Evolutionary conservation across 2,888 invertebrate species (phyloP).

Genomic region (Hirtodrosophila duncani): DNA sequence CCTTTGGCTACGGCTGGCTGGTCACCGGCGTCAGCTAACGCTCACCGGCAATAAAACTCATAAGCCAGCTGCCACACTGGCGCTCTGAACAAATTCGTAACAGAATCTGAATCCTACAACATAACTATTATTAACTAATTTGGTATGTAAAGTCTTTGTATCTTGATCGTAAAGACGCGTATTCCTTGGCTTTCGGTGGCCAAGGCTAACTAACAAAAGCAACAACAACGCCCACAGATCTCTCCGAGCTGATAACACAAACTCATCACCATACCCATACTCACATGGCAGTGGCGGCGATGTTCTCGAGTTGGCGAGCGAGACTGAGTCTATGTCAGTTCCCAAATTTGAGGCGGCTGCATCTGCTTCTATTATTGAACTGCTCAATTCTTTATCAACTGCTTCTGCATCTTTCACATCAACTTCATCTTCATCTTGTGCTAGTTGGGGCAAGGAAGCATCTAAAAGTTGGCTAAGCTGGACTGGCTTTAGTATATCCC

Average conservation of each 20-base stretch:
- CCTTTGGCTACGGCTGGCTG: conserved; percentile 31
- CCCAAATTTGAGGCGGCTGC: conserved; percentile 28
- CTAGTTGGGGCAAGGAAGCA: conserved; percentile 51
- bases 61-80: conserved; percentile 55
- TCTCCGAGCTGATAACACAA: conserved; percentile 32
- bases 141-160: conserved; percentile 71
- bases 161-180: conserved; percentile 36
- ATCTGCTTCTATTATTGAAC: too few relatives aligned
- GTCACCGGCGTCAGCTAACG: conserved; percentile 36
- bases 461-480: conserved; percentile 68
- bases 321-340: too few relatives aligned
- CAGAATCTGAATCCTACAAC: conserved; percentile 51
- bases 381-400: conserved; percentile 9
- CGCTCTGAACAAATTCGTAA: conserved; percentile 50
- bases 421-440: conserved; percentile 9
- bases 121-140: conserved; percentile 70
- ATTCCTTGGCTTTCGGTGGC: conserved; percentile 37
- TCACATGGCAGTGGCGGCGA: conserved; percentile 3
- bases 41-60: conserved; percentile 58
- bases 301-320: conserved; percentile 1
- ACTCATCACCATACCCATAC: conserved; percentile 16
- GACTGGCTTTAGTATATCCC: conserved; percentile 28
- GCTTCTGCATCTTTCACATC: conserved; percentile 20
- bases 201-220: conserved; percentile 55
- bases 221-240: conserved; percentile 47